Conservation (phyloP, 2,113 vertebrate species). For the Ptilonorhynchus violaceus region DNA sequence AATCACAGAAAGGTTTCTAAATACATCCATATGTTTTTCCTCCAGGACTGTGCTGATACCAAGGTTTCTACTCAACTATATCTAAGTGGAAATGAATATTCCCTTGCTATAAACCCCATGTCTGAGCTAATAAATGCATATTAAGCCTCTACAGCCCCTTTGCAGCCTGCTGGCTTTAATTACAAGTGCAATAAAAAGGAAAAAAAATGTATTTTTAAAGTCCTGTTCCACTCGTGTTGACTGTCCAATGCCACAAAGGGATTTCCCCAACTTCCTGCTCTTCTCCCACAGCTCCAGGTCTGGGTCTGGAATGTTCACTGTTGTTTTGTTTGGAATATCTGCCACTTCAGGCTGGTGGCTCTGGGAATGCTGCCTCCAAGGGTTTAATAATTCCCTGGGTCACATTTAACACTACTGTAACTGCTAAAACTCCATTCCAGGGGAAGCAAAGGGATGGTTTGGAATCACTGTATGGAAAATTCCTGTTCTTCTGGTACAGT, state of each 20-base stretch:
- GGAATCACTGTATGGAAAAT: not conserved
- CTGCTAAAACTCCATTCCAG: not conserved
- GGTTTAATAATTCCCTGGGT: not conserved
- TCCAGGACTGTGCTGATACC: not conserved
- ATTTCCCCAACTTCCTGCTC: not conserved
- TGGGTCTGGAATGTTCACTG: not conserved
- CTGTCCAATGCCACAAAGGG: not conserved
- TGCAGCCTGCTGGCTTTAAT: not conserved
- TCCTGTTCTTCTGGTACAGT: not conserved
- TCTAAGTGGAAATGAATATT: not conserved
- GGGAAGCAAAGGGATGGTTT: not conserved
- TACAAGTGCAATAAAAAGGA: not conserved
- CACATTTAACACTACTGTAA: not conserved
- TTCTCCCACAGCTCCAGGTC: not conserved
- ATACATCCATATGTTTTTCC: not conserved
- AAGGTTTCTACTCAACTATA: not conserved
- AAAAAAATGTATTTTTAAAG: not conserved
- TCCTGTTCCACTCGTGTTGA: not conserved
- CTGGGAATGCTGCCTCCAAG: not conserved
- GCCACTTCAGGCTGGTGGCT: not conserved
- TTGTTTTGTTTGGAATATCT: not conserved
- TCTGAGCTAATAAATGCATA: not conserved
- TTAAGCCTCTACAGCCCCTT: not conserved
- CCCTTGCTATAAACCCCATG: not conserved
- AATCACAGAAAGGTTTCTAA: not conserved